phyloP scores from a whole-genome alignment of 1,140 invertebrate species.

The Aleiodes sp. region DNA sequence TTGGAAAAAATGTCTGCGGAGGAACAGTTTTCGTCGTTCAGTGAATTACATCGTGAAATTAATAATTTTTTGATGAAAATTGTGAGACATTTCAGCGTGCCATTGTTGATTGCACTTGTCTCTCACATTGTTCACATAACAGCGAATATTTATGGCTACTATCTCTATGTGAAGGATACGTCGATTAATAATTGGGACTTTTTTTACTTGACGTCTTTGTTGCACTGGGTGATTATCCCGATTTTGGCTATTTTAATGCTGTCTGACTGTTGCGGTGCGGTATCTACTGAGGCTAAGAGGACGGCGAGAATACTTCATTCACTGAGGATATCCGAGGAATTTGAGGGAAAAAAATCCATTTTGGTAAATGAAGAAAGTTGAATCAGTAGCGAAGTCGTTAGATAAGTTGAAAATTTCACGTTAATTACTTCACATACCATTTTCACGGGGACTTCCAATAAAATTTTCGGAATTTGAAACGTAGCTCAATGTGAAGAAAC shows the following conservation, averaged over 20 bases:
- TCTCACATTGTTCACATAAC: background rate
- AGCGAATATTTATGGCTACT: background rate
- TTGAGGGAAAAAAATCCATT: no score
- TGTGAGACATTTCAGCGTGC: background rate
- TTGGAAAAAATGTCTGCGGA: background rate
- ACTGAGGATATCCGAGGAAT: no score
- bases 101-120: background rate
- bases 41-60: background rate
- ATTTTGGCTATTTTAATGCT: background rate
- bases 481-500: background rate
- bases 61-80: background rate
- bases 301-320: background rate
- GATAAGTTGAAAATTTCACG: no score
- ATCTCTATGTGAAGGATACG: background rate
- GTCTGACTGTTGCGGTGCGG: background rate
- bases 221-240: background rate
- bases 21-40: background rate
- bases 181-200: background rate
- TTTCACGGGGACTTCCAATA: no score
- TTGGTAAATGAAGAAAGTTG: no score
- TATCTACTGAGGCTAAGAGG: background rate
- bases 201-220: background rate
- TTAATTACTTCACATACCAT: no score
- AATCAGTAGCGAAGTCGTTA: no score
- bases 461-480: no score